These are phyloP conservation scores for Thelaira solivaga DNA, from an alignment of 2,888 invertebrate genomes.

Conservation along the genomic window DNA sequence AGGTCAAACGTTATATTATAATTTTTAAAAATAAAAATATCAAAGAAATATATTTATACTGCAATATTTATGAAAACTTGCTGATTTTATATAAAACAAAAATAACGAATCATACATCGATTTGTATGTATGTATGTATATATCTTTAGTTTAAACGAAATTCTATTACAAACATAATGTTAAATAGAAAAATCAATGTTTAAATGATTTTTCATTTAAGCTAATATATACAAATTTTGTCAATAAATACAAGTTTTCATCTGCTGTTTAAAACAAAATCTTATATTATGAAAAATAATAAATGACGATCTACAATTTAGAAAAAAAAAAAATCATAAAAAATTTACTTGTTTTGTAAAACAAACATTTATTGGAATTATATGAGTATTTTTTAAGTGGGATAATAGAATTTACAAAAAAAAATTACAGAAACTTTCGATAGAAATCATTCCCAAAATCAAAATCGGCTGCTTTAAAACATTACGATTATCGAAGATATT, in stretches of 20 bases:
- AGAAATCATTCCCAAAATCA: too few relatives aligned
- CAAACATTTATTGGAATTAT: not conserved
- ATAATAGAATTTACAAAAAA: too few relatives aligned
- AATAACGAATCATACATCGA: not conserved
- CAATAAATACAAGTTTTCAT: slow-evolving; percentile 18
- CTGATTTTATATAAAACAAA: not conserved
- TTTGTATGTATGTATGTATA: too few relatives aligned
- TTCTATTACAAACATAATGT: too few relatives aligned
- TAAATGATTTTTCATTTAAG: too few relatives aligned
- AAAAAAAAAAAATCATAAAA: not conserved
- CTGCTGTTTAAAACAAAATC: not conserved
- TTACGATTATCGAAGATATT: too few relatives aligned
- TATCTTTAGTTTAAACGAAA: too few relatives aligned
- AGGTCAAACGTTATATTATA: slow-evolving; percentile 62
- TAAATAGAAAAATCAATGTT: too few relatives aligned
- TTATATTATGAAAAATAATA: slow-evolving; percentile 40
- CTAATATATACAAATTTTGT: too few relatives aligned
- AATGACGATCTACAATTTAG: slow-evolving; percentile 26
- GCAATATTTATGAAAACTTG: slow-evolving; percentile 1
- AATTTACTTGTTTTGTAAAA: slow-evolving; percentile 29
- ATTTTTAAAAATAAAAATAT: slow-evolving; percentile 18
- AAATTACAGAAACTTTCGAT: too few relatives aligned
- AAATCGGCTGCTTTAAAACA: too few relatives aligned
- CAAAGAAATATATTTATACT: slow-evolving; percentile 8
- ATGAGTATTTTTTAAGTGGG: not conserved